A percentile compares a stretch with the other conserved stretches of the same genome.
phyloP scores from a whole-genome alignment of 2,888 invertebrate species.

The Nudaria mundana region DNA sequence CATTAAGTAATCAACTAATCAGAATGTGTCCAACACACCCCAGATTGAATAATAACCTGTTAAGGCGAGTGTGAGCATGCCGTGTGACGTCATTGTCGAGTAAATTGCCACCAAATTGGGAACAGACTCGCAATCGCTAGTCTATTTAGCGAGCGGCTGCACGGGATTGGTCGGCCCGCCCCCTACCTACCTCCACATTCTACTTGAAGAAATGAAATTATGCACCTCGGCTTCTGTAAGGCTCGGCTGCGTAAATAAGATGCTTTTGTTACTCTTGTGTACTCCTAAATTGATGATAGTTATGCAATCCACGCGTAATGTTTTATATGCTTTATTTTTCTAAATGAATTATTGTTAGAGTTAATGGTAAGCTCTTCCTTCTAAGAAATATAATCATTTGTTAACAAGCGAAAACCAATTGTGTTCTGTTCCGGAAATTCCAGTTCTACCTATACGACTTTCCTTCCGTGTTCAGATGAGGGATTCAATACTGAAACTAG shows the following conservation, averaged over 20 bases:
- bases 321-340: not conserved
- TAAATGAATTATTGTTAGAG: too few relatives aligned
- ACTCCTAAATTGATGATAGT: slow-evolving; percentile 1
- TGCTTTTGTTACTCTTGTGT: slow-evolving; percentile 48
- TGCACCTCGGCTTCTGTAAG: slow-evolving; percentile 48
- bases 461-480: too few relatives aligned
- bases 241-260: slow-evolving; percentile 55
- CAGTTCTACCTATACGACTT: too few relatives aligned
- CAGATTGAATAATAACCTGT: slow-evolving; percentile 76
- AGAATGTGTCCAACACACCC: slow-evolving; percentile 70
- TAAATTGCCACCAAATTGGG: slow-evolving; percentile 77
- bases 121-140: slow-evolving; percentile 65
- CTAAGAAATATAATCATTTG: too few relatives aligned
- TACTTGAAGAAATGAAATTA: slow-evolving; percentile 69
- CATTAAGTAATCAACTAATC: slow-evolving; percentile 70
- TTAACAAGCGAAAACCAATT: too few relatives aligned
- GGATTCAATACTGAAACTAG: too few relatives aligned
- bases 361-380: too few relatives aligned
- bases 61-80: slow-evolving; percentile 49
- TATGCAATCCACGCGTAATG: not conserved
- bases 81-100: slow-evolving; percentile 64
- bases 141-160: slow-evolving; percentile 70
- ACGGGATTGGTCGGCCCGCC: slow-evolving; percentile 75
- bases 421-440: too few relatives aligned
- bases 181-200: slow-evolving; percentile 52